Percentiles rank a stretch among this genome's conserved stretches.
Conservation (phyloP, 2,797 vertebrate genomes). For the Enteromius argenteus region DNA sequence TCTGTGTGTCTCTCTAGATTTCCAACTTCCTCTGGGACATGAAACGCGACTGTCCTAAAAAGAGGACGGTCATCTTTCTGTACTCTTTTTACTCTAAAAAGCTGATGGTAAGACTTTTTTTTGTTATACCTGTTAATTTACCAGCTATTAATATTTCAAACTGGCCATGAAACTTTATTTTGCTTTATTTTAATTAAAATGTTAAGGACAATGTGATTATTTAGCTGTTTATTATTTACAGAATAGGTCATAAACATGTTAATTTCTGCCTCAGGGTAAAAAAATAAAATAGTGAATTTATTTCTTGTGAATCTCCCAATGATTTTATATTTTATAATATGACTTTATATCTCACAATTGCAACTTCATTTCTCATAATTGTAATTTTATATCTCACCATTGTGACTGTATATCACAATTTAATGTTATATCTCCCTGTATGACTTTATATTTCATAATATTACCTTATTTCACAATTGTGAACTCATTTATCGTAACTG, state of each 20-base stretch:
- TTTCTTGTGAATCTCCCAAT: not conserved
- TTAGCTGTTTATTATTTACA: not conserved
- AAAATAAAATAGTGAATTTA: not conserved
- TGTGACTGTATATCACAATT: not conserved
- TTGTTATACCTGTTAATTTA: conserved; percentile 1
- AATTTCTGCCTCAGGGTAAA: not conserved
- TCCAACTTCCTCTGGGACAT: conserved; percentile 51
- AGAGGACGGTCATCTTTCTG: not conserved
- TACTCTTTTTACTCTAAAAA: not conserved
- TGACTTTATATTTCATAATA: not conserved
- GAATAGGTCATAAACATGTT: not conserved
- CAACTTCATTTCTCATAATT: not conserved
- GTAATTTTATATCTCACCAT: not conserved
- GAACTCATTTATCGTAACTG: not conserved
- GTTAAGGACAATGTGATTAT: not conserved
- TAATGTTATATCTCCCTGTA: not conserved
- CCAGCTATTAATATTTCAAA: not conserved
- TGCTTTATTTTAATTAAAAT: not conserved
- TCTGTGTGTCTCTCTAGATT: conserved; percentile 31
- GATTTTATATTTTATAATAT: not conserved
- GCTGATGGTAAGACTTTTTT: not conserved
- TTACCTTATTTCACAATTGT: not conserved
- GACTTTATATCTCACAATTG: not conserved
- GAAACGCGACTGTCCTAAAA: conserved; percentile 48
- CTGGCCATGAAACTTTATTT: no score